phyloP scores from a whole-genome alignment of 35 echinoderm and acorn worm species.

The Eucidaris tribuloides region DNA sequence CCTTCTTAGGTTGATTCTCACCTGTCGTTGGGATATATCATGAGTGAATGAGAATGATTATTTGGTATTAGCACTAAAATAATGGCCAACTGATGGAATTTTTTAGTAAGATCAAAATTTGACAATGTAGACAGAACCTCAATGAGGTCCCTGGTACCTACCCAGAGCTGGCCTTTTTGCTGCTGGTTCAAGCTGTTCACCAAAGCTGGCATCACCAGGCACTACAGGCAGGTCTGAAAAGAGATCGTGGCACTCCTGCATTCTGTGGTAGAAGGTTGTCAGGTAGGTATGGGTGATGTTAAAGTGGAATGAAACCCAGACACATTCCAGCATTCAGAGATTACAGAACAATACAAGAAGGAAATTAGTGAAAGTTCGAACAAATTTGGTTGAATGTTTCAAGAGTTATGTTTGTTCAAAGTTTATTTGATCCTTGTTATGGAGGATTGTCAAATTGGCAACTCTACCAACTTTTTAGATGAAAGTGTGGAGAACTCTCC shows the following conservation, averaged over 20 bases:
- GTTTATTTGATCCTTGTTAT: too few relatives aligned
- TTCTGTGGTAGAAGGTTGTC: not conserved
- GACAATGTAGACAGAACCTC: not conserved
- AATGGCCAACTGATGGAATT: not conserved
- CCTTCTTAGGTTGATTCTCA: not conserved
- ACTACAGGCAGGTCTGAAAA: not conserved
- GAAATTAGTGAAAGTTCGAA: too few relatives aligned
- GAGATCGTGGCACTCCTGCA: not conserved
- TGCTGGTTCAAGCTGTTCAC: not conserved
- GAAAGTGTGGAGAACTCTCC: too few relatives aligned
- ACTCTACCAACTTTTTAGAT: too few relatives aligned
- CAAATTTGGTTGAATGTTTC: too few relatives aligned
- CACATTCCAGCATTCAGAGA: too few relatives aligned
- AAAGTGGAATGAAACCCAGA: too few relatives aligned
- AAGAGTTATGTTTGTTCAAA: too few relatives aligned
- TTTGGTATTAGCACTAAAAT: not conserved
- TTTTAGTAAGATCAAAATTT: not conserved
- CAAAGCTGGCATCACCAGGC: not conserved
- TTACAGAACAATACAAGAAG: too few relatives aligned
- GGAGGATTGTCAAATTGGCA: too few relatives aligned
- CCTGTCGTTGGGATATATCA: not conserved
- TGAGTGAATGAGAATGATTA: not conserved
- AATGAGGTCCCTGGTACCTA: not conserved
- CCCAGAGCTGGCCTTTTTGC: constrained; percentile 15
- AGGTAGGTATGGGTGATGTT: not conserved